Conservation (phyloP, 2,113 vertebrate species). For the Melanerpes aurifrons region DNA sequence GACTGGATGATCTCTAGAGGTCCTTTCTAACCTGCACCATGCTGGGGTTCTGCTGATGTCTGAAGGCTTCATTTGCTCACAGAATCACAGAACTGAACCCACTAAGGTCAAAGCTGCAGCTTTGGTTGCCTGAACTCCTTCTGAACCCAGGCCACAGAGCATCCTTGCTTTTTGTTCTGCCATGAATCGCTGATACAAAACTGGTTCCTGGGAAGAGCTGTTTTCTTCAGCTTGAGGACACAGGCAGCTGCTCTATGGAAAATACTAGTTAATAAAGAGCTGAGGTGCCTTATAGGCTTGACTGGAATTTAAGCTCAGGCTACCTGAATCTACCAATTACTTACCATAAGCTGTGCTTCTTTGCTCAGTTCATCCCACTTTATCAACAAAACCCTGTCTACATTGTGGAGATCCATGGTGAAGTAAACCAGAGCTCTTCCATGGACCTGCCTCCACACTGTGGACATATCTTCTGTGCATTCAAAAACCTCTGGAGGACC, state of each 20-base stretch:
- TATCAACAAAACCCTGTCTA: not conserved
- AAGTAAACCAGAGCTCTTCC: not conserved
- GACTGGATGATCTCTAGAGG: not conserved
- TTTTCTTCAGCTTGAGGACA: not conserved
- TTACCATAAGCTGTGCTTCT: not conserved
- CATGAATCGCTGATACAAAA: not conserved
- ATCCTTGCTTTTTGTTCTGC: not conserved
- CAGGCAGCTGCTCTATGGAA: not conserved
- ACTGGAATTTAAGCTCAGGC: not conserved
- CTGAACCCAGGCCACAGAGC: not conserved
- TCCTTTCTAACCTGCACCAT: not conserved
- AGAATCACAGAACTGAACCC: too few relatives aligned
- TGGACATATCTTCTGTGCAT: fast-evolving
- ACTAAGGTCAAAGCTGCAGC: not conserved
- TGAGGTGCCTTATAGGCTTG: not conserved
- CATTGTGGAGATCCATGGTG: fast-evolving
- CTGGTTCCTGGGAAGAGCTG: not conserved
- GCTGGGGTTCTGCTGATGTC: not conserved
- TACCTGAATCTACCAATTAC: not conserved
- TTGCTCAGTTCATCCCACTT: not conserved
- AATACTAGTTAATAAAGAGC: not conserved
- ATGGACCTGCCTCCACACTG: fast-evolving
- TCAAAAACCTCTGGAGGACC: not conserved
- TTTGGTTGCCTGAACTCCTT: not conserved
- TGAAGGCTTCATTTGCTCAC: too few relatives aligned